These are phyloP conservation scores for Ariolimax columbianus DNA, from an alignment of 2,888 invertebrate genomes.

Conservation along the genomic window DNA sequence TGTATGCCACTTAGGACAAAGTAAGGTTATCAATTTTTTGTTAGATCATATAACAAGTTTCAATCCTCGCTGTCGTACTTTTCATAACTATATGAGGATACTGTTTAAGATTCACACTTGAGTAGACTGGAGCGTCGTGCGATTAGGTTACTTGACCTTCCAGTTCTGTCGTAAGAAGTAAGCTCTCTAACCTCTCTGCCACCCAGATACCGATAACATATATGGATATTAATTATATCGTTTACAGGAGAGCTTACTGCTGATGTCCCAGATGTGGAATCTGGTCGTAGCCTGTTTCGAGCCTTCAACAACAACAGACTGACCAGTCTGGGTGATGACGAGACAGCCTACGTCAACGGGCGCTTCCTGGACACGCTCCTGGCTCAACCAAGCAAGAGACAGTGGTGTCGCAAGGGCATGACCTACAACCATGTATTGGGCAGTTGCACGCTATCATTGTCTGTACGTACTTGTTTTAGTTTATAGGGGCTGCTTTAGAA, in stretches of 20 bases:
- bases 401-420: slow-evolving; percentile 55
- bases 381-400: slow-evolving; percentile 50
- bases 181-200: no score
- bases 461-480: slow-evolving; percentile 11
- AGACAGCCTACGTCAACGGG: background rate
- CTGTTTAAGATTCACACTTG: no score
- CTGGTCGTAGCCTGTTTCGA: background rate
- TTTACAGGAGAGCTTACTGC: background rate
- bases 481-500: no score
- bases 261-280: background rate
- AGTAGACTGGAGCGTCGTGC: no score
- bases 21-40: no score
- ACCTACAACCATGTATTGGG: slow-evolving; percentile 53
- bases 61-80: no score
- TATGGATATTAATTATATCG: background rate
- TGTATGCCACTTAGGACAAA: no score
- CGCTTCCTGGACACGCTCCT: slow-evolving; percentile 45
- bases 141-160: no score
- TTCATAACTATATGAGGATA: no score
- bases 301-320: background rate
- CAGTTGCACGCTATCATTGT: slow-evolving; percentile 38
- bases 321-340: background rate
- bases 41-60: no score
- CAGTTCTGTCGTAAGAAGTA: no score
- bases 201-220: background rate